Base-by-base conservation (phyloP, 2,113 vertebrate genomes). In the Tetraodon nigroviridis region DNA sequence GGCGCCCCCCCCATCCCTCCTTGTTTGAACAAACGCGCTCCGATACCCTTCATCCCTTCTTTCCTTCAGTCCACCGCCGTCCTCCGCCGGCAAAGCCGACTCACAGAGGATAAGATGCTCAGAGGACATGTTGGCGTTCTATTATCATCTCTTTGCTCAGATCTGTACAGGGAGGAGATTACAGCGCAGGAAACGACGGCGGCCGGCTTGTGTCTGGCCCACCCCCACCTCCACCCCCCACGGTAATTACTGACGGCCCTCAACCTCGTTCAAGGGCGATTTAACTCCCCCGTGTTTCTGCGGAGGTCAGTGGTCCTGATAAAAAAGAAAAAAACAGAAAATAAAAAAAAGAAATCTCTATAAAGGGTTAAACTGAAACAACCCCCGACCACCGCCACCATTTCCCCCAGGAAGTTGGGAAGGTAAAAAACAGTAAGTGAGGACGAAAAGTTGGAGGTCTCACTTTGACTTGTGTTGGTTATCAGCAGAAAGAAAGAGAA, bases 21-120 rank as follows among this genome's bases (percentile, higher is more conserved):
- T 79, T 68, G 51, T 66, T 76, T 50, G 80, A 83, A 83, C 77
- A 82, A 84, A 64, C 46, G 41, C 71, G 63, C 76, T 75, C 78
- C 55, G 22, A 72, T 73, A 71, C 59, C 61, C 65, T 76, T 83
- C 81, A 81, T 81, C 77, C 81, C 67, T 41, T 71, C 73, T 71
- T 65, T 69, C 53, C 44, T 58, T 56, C 51, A 59, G 53, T 69
- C 51, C 3, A 13, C 62, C 51, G 6, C 44, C 46, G 57, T 69
- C 20, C 41, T 6, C 29, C 19, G 21, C 20, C 40, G 49, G 45
- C 37, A 72, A 60, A 76, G 50, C 68, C 58, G 60, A 55, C 76
- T 75, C 76, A 63, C 62, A 67, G 52, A 49, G 73, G 76, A 80
- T 75, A 71, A 71, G 20, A 45, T 51, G 29, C 54, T 27, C 8